Conservation (phyloP, 2,888 invertebrate genomes). For the Brassicogethes aeneus region DNA sequence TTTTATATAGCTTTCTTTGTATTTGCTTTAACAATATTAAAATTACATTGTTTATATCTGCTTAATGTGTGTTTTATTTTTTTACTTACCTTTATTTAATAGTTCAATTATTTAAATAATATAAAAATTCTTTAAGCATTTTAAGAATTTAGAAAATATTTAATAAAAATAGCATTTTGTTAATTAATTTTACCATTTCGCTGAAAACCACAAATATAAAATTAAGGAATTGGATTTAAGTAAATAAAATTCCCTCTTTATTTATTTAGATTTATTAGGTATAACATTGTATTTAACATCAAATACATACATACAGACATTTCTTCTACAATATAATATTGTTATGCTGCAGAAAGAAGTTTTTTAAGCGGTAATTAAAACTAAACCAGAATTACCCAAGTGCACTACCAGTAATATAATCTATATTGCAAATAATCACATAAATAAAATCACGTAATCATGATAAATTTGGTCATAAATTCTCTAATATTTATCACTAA, state of each 20-base stretch:
- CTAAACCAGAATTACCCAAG: constrained; percentile 35
- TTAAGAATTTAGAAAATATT: neutral
- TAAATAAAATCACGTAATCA: constrained; percentile 29
- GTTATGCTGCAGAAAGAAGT: constrained; percentile 24
- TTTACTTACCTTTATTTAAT: neutral
- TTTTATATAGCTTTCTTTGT: constrained; percentile 38
- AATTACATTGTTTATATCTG: constrained; percentile 31
- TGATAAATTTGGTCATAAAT: constrained; percentile 28
- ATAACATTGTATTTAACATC: constrained; percentile 33
- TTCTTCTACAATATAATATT: constrained; percentile 31
- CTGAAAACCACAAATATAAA: no score
- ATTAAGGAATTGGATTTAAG: no score
- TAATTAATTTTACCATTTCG: no score
- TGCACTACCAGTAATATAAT: constrained; percentile 25
- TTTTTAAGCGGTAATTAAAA: constrained; percentile 27
- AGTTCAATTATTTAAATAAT: no score
- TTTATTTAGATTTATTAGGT: constrained; percentile 23
- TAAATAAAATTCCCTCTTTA: neutral
- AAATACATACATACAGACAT: constrained; percentile 34
- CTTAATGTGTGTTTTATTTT: constrained; percentile 18
- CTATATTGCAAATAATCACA: constrained; percentile 34
- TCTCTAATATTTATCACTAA: constrained; percentile 16
- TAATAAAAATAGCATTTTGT: neutral
- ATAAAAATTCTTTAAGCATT: no score
- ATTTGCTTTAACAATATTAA: constrained; percentile 30